Conservation (phyloP, 1,140 invertebrate species). For the Venustaconcha ellipsiformis region DNA sequence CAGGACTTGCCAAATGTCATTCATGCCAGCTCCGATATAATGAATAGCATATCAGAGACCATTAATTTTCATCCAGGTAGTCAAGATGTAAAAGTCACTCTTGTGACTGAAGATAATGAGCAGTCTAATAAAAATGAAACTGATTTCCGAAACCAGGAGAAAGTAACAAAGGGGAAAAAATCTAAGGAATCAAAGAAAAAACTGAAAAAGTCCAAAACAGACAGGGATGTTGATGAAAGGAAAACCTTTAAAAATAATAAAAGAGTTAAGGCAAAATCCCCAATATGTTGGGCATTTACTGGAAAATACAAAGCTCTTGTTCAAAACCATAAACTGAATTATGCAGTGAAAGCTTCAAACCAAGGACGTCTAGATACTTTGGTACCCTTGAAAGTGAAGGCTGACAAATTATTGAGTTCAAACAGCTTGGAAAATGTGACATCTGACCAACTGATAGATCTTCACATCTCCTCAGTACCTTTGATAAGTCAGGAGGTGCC, state of each 20-base stretch:
- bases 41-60: background rate
- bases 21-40: background rate
- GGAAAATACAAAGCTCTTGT: slow-evolving; percentile 42
- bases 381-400: too few species aligned
- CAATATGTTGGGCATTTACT: slow-evolving; percentile 43
- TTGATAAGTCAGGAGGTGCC: slow-evolving; percentile 7
- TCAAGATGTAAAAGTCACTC: background rate
- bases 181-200: slow-evolving; percentile 12
- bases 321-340: slow-evolving; percentile 41
- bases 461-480: slow-evolving; percentile 17
- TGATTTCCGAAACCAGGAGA: background rate
- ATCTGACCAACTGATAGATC: slow-evolving; percentile 18
- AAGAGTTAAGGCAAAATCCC: slow-evolving; percentile 24
- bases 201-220: slow-evolving; percentile 22
- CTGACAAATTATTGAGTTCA: slow-evolving; percentile 4
- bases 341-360: slow-evolving; percentile 17
- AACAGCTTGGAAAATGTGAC: slow-evolving; percentile 7
- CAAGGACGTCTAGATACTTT: background rate
- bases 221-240: background rate
- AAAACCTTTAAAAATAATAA: slow-evolving; percentile 10
- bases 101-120: background rate
- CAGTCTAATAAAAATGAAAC: background rate
- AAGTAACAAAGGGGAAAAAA: background rate
- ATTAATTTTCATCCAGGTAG: background rate
- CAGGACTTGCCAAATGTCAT: background rate